A percentile compares a stretch with the other conserved stretches of the same genome.
Conservation (phyloP, 2,888 invertebrate species). For the Nomada flava region DNA sequence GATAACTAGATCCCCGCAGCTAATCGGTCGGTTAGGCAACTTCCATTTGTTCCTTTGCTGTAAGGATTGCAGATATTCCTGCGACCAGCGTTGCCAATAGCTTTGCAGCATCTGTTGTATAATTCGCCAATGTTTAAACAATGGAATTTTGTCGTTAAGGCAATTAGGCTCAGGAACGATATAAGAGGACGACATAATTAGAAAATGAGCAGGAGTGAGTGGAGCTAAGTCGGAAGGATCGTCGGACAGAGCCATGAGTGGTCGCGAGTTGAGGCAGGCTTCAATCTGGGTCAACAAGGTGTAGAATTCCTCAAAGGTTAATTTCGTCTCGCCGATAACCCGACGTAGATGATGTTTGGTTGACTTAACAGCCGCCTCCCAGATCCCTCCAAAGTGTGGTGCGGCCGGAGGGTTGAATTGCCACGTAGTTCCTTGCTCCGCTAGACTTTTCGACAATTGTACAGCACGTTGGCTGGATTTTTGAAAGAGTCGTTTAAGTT, state of each 20-base stretch:
- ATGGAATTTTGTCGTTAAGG: no score
- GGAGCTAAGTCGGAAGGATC: background rate
- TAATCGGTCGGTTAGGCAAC: no score
- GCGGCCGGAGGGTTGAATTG: background rate
- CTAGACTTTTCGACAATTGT: no score
- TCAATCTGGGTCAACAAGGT: background rate
- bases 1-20: no score
- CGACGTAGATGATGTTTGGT: background rate
- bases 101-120: no score
- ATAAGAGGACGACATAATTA: background rate
- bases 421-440: background rate
- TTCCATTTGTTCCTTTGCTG: conserved; percentile 23
- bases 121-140: no score
- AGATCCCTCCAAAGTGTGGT: background rate
- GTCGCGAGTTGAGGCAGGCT: background rate
- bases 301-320: background rate
- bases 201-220: background rate
- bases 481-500: background rate
- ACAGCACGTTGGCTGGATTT: no score
- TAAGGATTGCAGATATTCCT: conserved; percentile 4
- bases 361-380: background rate
- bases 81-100: no score
- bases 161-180: no score
- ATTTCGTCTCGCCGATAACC: background rate
- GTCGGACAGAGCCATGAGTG: background rate